Base-by-base conservation (phyloP, 2,797 vertebrate genomes). In the Propithecus perrieri region DNA sequence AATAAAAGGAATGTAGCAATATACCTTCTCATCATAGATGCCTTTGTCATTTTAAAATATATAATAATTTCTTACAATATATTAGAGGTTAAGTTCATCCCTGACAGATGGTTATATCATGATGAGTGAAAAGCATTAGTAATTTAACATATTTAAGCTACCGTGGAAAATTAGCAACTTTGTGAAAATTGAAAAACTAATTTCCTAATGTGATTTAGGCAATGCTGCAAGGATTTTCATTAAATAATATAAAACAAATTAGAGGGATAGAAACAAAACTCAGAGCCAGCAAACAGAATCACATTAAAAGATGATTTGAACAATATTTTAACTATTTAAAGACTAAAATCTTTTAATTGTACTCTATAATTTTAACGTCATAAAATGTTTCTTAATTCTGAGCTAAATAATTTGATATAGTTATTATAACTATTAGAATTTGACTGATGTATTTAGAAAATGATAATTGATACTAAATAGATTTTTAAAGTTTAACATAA, bases 131-230 rank as follows among this genome's bases (percentile, higher is more conserved):
- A 96, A 96, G 59, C 89, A 91, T 91, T 96, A 76, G 85, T 86
- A 83, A 96, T 97, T 97, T 96, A 96, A 86, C 48, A 55, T 97
- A 92, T 93, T 97, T 97, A 95, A 97, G 89, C 86, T 92, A 92
- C 88, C 35, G 3, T 89, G 71, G 89, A 97, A 97, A 96, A 97
- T 97, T 89, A 95, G 71, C 79, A 94, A 95, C 59, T 94, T 97
- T 69, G 28, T 65, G 43, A 96, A 95, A 97, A 97, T 91, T 94
- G 75, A 81, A 97, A 97, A 97, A 94, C 63, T 96, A 50, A 96
- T 94, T 96, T 97, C 65, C 50, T 97, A 95, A 92, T 90, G 69
- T 0, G 22, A 91, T 96, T 96, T 96, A 96, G 41, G 57, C 89
- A 96, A 94, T 28, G 5, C 83, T 91, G 38, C 41, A 81, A 87